These are phyloP conservation scores for Limosa lapponica DNA, from an alignment of 2,797 vertebrate species.

Conservation along the genomic window DNA sequence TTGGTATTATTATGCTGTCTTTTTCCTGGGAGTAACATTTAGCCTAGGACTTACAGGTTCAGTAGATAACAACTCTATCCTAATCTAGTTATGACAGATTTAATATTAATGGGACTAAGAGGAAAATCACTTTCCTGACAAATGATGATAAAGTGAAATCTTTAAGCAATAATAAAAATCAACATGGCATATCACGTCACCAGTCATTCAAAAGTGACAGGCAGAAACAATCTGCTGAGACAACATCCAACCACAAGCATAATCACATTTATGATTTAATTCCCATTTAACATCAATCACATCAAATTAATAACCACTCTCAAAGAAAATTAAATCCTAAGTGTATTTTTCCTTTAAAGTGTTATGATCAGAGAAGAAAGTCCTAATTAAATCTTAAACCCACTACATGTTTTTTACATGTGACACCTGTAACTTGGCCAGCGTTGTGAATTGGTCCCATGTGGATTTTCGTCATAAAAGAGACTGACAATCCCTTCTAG, in stretches of 20 bases:
- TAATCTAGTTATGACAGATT: slow-evolving; percentile 47
- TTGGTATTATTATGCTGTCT: background rate
- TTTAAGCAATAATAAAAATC: slow-evolving; percentile 78
- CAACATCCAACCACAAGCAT: slow-evolving; percentile 47
- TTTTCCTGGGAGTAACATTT: background rate
- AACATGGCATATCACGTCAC: slow-evolving; percentile 65
- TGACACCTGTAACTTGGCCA: slow-evolving; percentile 50
- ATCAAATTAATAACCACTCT: slow-evolving; percentile 78
- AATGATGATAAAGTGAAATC: slow-evolving; percentile 81
- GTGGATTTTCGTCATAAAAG: slow-evolving; percentile 48
- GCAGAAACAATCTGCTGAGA: slow-evolving; percentile 71
- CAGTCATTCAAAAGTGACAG: slow-evolving; percentile 77
- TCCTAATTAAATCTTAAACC: slow-evolving; percentile 75
- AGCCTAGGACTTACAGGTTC: background rate
- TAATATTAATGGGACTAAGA: slow-evolving; percentile 67
- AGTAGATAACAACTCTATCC: slow-evolving; percentile 29
- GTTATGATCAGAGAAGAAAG: slow-evolving; percentile 52
- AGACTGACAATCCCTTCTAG: slow-evolving; percentile 21
- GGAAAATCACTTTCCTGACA: slow-evolving; percentile 69
- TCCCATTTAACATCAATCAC: slow-evolving; percentile 77
- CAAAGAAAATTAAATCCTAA: slow-evolving; percentile 67
- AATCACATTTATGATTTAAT: slow-evolving; percentile 79
- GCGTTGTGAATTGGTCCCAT: slow-evolving; percentile 37
- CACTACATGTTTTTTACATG: slow-evolving; percentile 38
- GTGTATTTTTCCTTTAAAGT: slow-evolving; percentile 69